Base-by-base conservation (phyloP, 2,113 vertebrate genomes). In the Bubalus kerabau region DNA sequence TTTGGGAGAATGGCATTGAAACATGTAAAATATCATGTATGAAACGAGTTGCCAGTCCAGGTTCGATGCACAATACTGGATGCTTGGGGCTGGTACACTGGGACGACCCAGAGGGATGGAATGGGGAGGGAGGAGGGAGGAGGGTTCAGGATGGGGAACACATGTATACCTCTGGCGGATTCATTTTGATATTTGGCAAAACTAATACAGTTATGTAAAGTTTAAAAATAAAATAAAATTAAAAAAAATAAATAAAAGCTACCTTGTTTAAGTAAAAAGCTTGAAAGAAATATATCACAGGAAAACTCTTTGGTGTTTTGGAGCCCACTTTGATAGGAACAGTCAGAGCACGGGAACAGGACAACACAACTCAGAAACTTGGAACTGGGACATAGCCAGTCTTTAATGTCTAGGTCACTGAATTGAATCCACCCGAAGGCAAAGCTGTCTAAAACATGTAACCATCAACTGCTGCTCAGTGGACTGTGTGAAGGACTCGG, bases 371-470 rank as follows among this genome's bases (percentile, higher is more conserved):
- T 91, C 80, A 60, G 95, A 85, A 76, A 64, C 40, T 5, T 83
- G 87, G 97, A 96, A 98, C 43, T 67, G 84, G 97, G 97, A 60
- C 95, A 52, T n/a, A 54, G 86, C 56, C 84, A 87, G 90, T 78
- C n/a, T 84, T 83, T 95, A 54, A 1, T 30, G 97, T 95, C 74
- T 57, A 86, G 97, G 97, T 96, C 97, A 98, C 74, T 90, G 97
- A 85, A 32, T 11, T 82, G 80, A 87, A 76, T 57, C 64, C 62
- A 71, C 97, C 98, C 93, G 54, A 32, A 85, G 97, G 97, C 97
- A 94, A 87, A 95, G n/a, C 90, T 96, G 94, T 93, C 82, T 82
- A 23, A 94, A 93, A 40, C 1, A 10, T 48, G 84, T 36, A 26
- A 84, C 30, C 86, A 5, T 95, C 95, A 82, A 19, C 80, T 40